Conservation (phyloP, 2,797 vertebrate genomes). For the Sebastes miniatus region DNA sequence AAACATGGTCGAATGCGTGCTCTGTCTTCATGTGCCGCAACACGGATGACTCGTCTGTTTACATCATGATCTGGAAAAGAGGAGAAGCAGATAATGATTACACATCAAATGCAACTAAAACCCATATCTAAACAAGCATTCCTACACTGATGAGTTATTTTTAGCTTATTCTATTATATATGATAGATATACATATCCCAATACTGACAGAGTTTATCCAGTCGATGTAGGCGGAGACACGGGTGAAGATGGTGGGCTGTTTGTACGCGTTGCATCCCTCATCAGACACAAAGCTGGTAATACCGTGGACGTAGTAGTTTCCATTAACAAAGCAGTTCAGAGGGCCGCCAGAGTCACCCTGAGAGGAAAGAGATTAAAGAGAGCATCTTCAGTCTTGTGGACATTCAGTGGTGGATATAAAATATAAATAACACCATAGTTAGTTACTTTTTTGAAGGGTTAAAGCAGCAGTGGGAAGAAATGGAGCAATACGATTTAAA, state of each 20-base stretch:
- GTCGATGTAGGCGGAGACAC: conserved; percentile 84
- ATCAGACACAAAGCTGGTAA: conserved; percentile 87
- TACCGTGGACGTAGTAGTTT: conserved; percentile 80
- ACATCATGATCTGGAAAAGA: conserved; percentile 56
- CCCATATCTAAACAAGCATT: not conserved
- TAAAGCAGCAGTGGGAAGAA: too few relatives aligned
- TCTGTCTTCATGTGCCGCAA: not conserved
- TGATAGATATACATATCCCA: not conserved
- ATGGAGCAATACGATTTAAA: too few relatives aligned
- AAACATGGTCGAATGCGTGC: not conserved
- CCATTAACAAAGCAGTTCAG: conserved; percentile 83
- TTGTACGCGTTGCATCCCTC: conserved; percentile 77
- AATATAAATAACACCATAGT: not conserved
- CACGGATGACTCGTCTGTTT: not conserved
- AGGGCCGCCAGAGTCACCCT: conserved; percentile 91
- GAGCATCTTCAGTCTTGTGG: not conserved
- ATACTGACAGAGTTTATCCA: conserved; percentile 81
- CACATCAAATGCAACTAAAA: not conserved
- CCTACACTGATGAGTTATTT: not conserved
- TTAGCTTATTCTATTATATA: not conserved
- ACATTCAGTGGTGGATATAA: not conserved
- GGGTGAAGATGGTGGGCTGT: conserved; percentile 91
- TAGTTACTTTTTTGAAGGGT: too few relatives aligned
- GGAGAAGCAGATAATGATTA: not conserved
- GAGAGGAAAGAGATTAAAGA: not conserved